phyloP scores from a whole-genome alignment of 1,140 invertebrate species.

The Linepithema humile region DNA sequence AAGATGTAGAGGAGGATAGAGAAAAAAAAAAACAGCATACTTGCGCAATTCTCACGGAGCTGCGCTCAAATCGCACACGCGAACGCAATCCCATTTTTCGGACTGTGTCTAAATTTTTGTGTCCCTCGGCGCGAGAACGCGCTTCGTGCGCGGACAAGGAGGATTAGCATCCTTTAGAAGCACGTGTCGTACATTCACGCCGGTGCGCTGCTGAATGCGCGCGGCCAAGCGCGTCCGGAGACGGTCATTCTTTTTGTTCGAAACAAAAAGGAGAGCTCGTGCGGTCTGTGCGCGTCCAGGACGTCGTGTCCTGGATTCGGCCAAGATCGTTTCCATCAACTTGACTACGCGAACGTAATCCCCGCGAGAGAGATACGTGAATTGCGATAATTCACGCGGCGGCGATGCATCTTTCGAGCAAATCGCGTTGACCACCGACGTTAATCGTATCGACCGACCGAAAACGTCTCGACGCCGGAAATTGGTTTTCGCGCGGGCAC shows the following conservation, averaged over 20 bases:
- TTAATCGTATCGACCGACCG: background rate
- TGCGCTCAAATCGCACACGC: slow-evolving; percentile 25
- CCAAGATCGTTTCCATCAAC: background rate
- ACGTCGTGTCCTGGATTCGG: background rate
- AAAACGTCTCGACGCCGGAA: slow-evolving; percentile 8
- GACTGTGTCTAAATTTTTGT: background rate
- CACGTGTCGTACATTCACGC: slow-evolving; percentile 19
- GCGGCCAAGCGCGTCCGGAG: slow-evolving; percentile 54
- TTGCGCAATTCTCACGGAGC: slow-evolving; percentile 2
- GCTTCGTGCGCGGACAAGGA: slow-evolving; percentile 45
- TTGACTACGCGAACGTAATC: background rate
- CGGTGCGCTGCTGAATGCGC: slow-evolving; percentile 50
- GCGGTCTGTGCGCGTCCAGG: background rate
- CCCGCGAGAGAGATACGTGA: no score
- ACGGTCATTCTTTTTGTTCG: background rate
- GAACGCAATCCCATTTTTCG: slow-evolving; percentile 13
- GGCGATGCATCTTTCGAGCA: background rate
- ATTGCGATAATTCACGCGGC: background rate
- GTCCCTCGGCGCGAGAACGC: slow-evolving; percentile 38
- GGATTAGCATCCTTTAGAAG: slow-evolving; percentile 16
- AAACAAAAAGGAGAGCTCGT: background rate
- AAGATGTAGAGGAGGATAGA: background rate
- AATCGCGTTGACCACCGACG: background rate
- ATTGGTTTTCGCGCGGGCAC: background rate
- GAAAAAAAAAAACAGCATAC: background rate